phyloP scores from a whole-genome alignment of 2,797 vertebrate genomes.

The Phaenicophaeus curvirostris region DNA sequence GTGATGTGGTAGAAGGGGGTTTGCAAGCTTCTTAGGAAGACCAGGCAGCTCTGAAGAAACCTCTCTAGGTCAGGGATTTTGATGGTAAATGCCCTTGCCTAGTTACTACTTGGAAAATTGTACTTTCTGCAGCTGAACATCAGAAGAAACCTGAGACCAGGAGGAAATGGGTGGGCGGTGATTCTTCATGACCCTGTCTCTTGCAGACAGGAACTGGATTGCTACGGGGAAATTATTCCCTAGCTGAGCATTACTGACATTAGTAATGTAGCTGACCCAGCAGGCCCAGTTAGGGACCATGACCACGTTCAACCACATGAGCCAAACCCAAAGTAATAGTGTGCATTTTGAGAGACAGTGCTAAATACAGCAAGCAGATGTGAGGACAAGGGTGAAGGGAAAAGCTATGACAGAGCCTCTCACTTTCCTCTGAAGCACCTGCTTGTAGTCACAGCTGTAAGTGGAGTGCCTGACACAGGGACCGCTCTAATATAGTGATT shows the following conservation, averaged over 20 bases:
- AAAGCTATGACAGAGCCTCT: neutral
- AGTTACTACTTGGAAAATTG: neutral
- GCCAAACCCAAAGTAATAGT: neutral
- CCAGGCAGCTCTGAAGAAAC: constrained; percentile 40
- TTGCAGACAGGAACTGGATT: neutral
- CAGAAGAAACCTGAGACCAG: neutral
- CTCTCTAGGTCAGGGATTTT: neutral
- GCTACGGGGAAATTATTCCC: neutral
- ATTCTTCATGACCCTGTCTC: neutral
- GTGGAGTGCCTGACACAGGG: neutral
- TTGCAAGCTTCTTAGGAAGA: neutral
- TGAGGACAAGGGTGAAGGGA: too few relatives aligned
- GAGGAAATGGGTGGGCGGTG: neutral
- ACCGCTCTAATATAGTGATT: neutral
- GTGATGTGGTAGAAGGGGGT: neutral
- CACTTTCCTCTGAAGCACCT: neutral
- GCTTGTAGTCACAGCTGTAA: neutral
- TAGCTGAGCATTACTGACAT: neutral
- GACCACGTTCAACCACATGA: neutral
- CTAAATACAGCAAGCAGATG: neutral
- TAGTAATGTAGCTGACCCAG: neutral
- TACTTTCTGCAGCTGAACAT: neutral
- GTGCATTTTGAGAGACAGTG: fast-evolving
- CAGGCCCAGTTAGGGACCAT: neutral
- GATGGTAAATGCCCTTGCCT: constrained; percentile 20